Evolutionary conservation across 2,113 vertebrate genomes (phyloP), one percentile per base, ranked within the genome.

Genomic region (Psettodes erumei): DNA sequence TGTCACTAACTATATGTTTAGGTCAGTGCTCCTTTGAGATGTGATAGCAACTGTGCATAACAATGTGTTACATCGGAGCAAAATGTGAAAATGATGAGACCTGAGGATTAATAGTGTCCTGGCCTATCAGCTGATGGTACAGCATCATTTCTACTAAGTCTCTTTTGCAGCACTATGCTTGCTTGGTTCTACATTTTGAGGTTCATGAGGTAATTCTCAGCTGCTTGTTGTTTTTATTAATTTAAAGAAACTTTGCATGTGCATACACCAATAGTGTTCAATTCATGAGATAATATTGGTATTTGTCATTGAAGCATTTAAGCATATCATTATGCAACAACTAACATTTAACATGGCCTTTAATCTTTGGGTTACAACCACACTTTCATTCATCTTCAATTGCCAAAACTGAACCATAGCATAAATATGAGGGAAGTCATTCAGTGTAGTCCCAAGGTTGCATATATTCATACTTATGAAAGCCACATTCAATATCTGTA

Each of bases 161-260:
- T n/a, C n/a, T n/a, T n/a, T n/a, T n/a, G n/a, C n/a, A n/a, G n/a
- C n/a, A n/a, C n/a, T n/a, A n/a, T n/a, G n/a, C n/a, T n/a, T n/a
- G 28, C 23, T 75, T 32, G 8, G 21, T 62, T 51, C 27, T 25
- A 30, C 4, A 69, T 33, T 11, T 25, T 32, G 15, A 51, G 23
- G 19, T 47, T 53, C 21, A 64, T 40, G 15, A 21, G 25, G 32
- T 60, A 58, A 58, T 53, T 27, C 42, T 19, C 30, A 58, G 25
- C 21, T 61, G 18, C 62, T 67, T 16, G 33, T 42, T 54, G 51
- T 66, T 83, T 73, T 53, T 32, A 62, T 11, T 16, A 54, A 43
- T 37, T 70, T 50, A n/a, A 21, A 21, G 15, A 21, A 51, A 55
- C 23, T 47, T 59, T 25, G 19, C 8, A 69, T 33, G n/a, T n/a